Evolutionary conservation across 1,140 invertebrate genomes (phyloP).

Genomic region (Drosophila baimaii): DNA sequence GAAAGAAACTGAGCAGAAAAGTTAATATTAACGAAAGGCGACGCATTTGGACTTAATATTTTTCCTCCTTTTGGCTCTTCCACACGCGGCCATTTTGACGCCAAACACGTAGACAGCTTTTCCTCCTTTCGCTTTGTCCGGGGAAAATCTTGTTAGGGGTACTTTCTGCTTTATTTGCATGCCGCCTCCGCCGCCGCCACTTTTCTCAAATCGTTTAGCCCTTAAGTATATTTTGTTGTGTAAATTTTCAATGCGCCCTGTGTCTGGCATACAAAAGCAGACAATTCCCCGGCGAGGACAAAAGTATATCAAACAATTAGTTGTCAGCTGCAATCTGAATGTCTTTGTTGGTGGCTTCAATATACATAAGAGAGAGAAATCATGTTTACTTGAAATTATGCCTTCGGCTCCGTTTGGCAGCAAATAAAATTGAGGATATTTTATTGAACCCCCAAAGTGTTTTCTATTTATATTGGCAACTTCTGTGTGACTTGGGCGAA

Average conservation of each 20-base stretch:
- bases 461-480: slow-evolving; percentile 14
- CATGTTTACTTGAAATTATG: slow-evolving; percentile 28
- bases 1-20: slow-evolving; percentile 75
- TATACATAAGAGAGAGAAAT: too few species aligned
- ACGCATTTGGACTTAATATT: slow-evolving; percentile 78
- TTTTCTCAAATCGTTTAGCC: slow-evolving; percentile 49
- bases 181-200: slow-evolving; percentile 15
- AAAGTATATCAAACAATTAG: slow-evolving; percentile 43
- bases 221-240: slow-evolving; percentile 71
- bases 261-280: slow-evolving; percentile 68
- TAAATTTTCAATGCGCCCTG: slow-evolving; percentile 61
- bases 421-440: slow-evolving; percentile 6
- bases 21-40: slow-evolving; percentile 78
- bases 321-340: slow-evolving; percentile 32
- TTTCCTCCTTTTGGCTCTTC: slow-evolving; percentile 23
- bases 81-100: slow-evolving; percentile 69
- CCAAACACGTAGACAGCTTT: slow-evolving; percentile 71
- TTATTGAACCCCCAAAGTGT: slow-evolving; percentile 7
- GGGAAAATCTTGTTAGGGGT: slow-evolving; percentile 72
- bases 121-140: slow-evolving; percentile 62
- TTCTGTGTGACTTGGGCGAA: not conserved
- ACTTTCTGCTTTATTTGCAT: slow-evolving; percentile 56
- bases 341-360: slow-evolving; percentile 21
- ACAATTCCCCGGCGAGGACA: slow-evolving; percentile 24
- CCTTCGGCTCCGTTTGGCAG: not conserved